Percentiles rank a stretch among this genome's conserved stretches.
Conservation (phyloP, 2,113 vertebrate genomes). For the Callipepla californica region DNA sequence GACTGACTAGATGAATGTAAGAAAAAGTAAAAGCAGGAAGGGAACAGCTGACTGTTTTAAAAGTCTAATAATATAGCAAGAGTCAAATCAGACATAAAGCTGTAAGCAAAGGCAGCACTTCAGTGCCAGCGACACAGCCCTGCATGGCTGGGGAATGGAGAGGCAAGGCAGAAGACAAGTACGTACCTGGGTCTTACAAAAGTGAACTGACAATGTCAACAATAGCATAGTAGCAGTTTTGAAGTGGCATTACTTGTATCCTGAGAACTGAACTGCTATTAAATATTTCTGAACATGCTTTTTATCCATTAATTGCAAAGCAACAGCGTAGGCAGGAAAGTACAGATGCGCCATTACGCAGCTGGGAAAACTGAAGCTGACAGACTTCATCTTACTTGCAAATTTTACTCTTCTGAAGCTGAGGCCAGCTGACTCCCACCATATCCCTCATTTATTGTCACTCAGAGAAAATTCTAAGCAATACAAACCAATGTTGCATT, state of each 20-base stretch:
- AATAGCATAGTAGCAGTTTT: neutral
- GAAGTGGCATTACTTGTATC: neutral
- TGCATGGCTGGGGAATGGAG: neutral
- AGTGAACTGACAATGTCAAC: neutral
- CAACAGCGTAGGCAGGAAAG: neutral
- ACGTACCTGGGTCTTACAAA: neutral
- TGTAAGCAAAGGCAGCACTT: neutral
- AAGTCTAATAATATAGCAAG: neutral
- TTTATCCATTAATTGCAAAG: neutral
- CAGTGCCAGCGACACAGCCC: neutral
- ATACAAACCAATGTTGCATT: slow-evolving; percentile 10
- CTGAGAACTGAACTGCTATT: neutral
- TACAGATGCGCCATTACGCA: neutral
- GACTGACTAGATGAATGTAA: neutral
- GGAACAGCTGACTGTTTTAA: neutral
- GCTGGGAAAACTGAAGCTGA: slow-evolving; percentile 6
- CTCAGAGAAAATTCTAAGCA: slow-evolving; percentile 21
- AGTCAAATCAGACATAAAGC: neutral
- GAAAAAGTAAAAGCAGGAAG: neutral
- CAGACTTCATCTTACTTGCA: neutral
- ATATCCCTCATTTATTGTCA: neutral
- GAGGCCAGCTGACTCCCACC: neutral
- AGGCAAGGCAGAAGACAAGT: neutral
- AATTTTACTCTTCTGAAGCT: neutral
- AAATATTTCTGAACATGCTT: neutral